These are phyloP conservation scores for Thera britannica DNA, from an alignment of 2,888 invertebrate genomes.

Conservation along the genomic window DNA sequence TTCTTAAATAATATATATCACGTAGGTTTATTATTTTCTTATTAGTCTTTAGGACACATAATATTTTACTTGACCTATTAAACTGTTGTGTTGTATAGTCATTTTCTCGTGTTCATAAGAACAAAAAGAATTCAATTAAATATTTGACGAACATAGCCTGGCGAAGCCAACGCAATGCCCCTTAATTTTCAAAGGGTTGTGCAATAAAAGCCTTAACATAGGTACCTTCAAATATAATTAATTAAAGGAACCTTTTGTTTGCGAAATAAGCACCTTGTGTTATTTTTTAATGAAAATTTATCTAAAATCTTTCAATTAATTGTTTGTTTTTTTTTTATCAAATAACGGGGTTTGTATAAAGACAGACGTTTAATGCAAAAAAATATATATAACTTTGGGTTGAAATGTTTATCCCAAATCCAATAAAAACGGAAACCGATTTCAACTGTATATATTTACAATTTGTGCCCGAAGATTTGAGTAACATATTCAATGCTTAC, in stretches of 20 bases:
- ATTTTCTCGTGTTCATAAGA: conserved; percentile 6
- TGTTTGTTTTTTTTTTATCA: not conserved
- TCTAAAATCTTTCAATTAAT: not conserved
- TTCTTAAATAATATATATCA: too few relatives aligned
- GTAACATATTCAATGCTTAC: conserved; percentile 27
- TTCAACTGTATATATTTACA: conserved; percentile 14
- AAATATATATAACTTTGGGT: not conserved
- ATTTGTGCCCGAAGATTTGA: conserved; percentile 13
- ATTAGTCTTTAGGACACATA: too few relatives aligned
- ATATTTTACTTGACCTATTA: too few relatives aligned
- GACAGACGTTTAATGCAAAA: not conserved
- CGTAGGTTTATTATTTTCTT: too few relatives aligned
- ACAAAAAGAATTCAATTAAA: conserved; percentile 10
- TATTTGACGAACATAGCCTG: not conserved
- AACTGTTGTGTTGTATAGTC: not conserved
- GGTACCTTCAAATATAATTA: conserved; percentile 9
- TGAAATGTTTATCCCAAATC: not conserved
- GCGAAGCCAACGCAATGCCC: conserved; percentile 11
- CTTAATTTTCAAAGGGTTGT: conserved; percentile 20
- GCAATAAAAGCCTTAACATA: conserved; percentile 13
- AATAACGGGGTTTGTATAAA: not conserved
- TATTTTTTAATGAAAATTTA: not conserved
- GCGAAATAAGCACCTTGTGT: not conserved
- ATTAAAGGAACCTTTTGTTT: conserved; percentile 6
- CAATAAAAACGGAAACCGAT: conserved; percentile 3